Base-by-base conservation (phyloP, 2,888 invertebrate genomes). In the Criorhina ranunculi region DNA sequence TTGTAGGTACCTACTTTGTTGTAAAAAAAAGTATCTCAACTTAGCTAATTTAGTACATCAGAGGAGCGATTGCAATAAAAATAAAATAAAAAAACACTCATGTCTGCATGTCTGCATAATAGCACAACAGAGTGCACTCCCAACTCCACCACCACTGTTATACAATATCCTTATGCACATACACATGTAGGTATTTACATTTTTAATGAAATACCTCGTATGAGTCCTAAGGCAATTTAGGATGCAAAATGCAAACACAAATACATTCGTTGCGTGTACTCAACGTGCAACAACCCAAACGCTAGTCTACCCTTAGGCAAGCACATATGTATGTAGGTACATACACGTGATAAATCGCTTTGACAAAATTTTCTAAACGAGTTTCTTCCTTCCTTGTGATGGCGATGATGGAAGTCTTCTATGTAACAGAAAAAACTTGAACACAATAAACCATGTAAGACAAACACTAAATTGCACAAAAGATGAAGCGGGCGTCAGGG, bases 131-230 rank as follows among this genome's bases (percentile, higher is more conserved):
- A 67, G 57, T 40, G 12, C 40, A 37, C 37, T 51, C 19, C 49
- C 40, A 67, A 66, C 29, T 9, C 44, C 24, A 11, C 29, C 15
- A 35, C 17, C 59, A n/a, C 29, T 53, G 31, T 67, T 59, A 46
- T 49, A 40, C 42, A 46, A 44, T 44, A 51, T 49, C 49, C 42
- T 49, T 33, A 15, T 59, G 46, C 35, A 53, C 29, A 17, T 35
- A 42, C 8, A 33, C 46, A 24, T 4, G 4, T 40, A n/a, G 49
- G 46, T 35, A 76, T 80, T 80, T 85, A 76, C 64, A 85, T 85
- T 85, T 85, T 85, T 76, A 85, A 85, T 85, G 85, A 85, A 85
- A 85, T 85, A 85, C 75, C 85, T 76, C 59, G 69, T 79, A 85
- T 80, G 85, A 85, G 80, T 85, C 79, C 70, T 80, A 76, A 76